Evolutionary conservation across 2,797 vertebrate genomes (phyloP).

Genomic region (Microcaecilia unicolor): DNA sequence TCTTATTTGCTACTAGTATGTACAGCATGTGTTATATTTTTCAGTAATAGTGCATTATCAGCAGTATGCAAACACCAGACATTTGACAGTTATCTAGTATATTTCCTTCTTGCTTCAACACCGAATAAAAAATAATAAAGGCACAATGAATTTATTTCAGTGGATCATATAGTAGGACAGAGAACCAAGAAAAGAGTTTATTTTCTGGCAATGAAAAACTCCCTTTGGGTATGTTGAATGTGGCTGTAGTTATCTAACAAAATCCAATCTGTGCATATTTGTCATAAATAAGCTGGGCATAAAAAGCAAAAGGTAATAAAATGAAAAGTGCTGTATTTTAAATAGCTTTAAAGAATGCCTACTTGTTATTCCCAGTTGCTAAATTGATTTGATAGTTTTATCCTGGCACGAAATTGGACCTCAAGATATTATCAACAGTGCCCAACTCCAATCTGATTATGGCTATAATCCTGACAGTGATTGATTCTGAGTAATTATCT

Average conservation of each 20-base stretch:
- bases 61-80: constrained; percentile 6
- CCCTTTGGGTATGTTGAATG: constrained; percentile 13
- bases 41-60: constrained; percentile 8
- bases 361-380: constrained; percentile 39
- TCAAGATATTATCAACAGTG: constrained; percentile 38
- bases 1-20: neutral
- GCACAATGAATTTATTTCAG: constrained; percentile 22
- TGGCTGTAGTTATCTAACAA: constrained; percentile 22
- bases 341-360: constrained; percentile 35
- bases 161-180: constrained; percentile 11
- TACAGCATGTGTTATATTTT: neutral
- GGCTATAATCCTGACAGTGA: constrained; percentile 59
- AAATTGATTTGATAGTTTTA: constrained; percentile 52
- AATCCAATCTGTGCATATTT: constrained; percentile 13
- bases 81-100: constrained; percentile 13
- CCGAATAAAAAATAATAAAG: constrained; percentile 17
- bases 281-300: constrained; percentile 17
- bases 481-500: constrained; percentile 64
- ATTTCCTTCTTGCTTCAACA: constrained; percentile 16
- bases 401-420: constrained; percentile 47
- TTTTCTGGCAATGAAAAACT: constrained; percentile 16
- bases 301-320: constrained; percentile 20
- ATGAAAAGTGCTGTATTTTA: constrained; percentile 32
- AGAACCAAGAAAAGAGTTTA: constrained; percentile 5
- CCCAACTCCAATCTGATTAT: constrained; percentile 52